Evolutionary conservation across 1,140 invertebrate genomes (phyloP), one percentile per base, ranked within the genome.

Genomic region (Thereuonema tuberculata): DNA sequence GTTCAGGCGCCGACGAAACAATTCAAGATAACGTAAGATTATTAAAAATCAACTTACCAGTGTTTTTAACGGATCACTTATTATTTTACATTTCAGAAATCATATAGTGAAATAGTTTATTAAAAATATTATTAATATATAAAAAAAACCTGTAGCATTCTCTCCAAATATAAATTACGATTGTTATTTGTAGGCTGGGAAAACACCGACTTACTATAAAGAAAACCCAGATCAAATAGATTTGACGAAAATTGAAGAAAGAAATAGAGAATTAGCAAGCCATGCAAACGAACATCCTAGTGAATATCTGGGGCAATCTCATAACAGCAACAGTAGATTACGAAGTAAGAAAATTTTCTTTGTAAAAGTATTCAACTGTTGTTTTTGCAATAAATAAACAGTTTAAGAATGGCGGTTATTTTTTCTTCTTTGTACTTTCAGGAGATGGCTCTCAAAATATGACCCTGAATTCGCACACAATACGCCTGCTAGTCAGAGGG

Each of bases 11-110:
- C 60, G 81, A 83, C 72, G 71, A 81, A 15, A 77, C 79, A 53
- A 69, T 80, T 54, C 73, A 80, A 56, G 87, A 90, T 72, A 78
- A 77, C 56, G 89, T 92, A 75, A 81, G 80, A 12, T 26, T 26
- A 25, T 26, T 55, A 17, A 23, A n/a, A n/a, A n/a, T n/a, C n/a
- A n/a, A n/a, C n/a, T 15, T 52, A 12, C n/a, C n/a, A n/a, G n/a
- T n/a, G n/a, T n/a, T n/a, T n/a, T n/a, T n/a, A n/a, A 43, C 37
- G 12, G n/a, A 43, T 43, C 37, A n/a, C 12, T 12, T 43, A 43
- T 43, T 43, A 43, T 12, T 43, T 43, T n/a, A n/a, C n/a, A 43
- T 12, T 43, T 12, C n/a, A 43, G n/a, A 43, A 43, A 43, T 43
- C 12, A 43, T 12, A 43, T 43, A 12, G 37, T 43, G n/a, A n/a